A percentile compares a stretch with the other conserved stretches of the same genome.
phyloP scores from a whole-genome alignment of 2,888 invertebrate genomes.

The Odontocolon sp. region DNA sequence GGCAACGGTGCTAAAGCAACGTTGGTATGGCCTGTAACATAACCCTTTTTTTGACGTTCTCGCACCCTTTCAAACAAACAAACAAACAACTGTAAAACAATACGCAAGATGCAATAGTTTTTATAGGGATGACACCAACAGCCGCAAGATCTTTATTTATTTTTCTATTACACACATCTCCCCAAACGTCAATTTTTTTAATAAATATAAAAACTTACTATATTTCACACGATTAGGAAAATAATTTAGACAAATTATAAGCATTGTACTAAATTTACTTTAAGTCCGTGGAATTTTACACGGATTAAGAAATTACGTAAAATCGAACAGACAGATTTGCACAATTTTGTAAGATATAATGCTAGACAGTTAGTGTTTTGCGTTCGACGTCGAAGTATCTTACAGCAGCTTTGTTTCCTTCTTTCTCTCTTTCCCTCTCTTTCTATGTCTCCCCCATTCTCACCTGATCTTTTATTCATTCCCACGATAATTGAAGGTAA shows the following conservation, averaged over 20 bases:
- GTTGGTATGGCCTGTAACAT: not conserved
- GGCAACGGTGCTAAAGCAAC: not conserved
- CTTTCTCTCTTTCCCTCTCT: constrained; percentile 22
- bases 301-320: no score
- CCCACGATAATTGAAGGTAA: constrained; percentile 78
- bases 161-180: not conserved
- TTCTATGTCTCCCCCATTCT: not conserved
- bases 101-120: constrained; percentile 6
- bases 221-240: no score
- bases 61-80: not conserved
- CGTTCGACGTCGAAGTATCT: constrained; percentile 4
- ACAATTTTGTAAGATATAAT: not conserved
- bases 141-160: not conserved
- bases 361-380: not conserved
- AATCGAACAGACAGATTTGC: not conserved
- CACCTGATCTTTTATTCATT: constrained; percentile 75
- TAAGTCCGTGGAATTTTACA: no score
- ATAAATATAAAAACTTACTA: not conserved
- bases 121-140: no score
- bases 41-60: not conserved
- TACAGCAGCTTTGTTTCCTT: not conserved
- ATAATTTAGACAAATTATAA: no score
- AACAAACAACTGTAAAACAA: constrained; percentile 25
- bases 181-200: not conserved
- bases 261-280: no score